A percentile compares a stretch with the other conserved stretches of the same genome.
phyloP scores from a whole-genome alignment of 2,113 vertebrate genomes.

The Phalacrocorax carbo region DNA sequence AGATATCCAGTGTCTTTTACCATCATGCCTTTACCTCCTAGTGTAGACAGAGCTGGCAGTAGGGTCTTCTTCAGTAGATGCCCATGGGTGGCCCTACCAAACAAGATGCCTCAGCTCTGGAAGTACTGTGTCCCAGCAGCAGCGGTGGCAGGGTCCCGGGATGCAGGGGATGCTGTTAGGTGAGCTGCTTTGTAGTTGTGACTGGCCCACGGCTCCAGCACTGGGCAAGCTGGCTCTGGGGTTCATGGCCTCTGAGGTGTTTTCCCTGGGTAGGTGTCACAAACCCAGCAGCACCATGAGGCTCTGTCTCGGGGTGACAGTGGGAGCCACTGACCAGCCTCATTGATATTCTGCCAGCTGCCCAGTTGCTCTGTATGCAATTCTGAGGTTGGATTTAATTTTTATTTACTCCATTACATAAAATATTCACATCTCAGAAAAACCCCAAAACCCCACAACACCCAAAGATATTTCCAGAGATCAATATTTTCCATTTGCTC shows the following conservation, averaged over 20 bases:
- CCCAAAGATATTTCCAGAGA: background rate
- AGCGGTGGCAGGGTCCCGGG: rapidly evolving
- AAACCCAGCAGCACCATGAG: background rate
- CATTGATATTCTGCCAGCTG: background rate
- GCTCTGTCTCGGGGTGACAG: background rate
- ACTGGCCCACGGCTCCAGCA: rapidly evolving
- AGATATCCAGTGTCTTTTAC: background rate
- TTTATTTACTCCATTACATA: background rate
- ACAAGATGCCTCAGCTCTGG: background rate
- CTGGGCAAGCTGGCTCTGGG: background rate
- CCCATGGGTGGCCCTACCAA: background rate
- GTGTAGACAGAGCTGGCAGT: background rate
- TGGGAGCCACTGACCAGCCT: background rate
- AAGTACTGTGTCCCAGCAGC: background rate
- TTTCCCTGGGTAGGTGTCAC: background rate
- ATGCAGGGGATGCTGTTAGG: background rate
- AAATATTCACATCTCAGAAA: background rate
- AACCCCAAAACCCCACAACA: background rate
- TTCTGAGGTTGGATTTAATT: background rate
- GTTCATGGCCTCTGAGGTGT: background rate
- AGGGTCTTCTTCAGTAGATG: background rate
- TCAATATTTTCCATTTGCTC: background rate
- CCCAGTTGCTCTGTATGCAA: background rate
- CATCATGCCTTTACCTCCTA: background rate
- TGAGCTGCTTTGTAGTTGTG: background rate